phyloP scores from a whole-genome alignment of 2,888 invertebrate species.

The Drosophila robusta region DNA sequence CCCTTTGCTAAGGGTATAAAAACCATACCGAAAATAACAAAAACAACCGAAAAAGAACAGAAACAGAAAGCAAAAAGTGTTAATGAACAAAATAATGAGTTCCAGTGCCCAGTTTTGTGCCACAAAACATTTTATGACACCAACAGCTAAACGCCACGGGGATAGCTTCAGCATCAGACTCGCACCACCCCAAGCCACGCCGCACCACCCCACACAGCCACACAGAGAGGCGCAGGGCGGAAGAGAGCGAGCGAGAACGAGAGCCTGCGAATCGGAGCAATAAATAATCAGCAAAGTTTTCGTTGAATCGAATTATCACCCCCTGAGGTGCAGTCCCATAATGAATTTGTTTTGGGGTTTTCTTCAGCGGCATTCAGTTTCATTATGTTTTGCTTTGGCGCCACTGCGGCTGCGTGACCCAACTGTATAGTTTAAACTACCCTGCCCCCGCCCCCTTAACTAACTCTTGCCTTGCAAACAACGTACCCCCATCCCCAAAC shows the following conservation, averaged over 20 bases:
- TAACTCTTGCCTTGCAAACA: constrained; percentile 12
- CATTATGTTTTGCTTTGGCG: constrained; percentile 65
- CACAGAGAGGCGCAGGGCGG: neutral
- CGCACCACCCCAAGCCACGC: neutral
- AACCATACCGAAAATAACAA: constrained; percentile 27
- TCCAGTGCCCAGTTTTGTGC: constrained; percentile 72
- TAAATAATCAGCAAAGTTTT: constrained; percentile 81
- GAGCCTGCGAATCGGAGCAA: constrained; percentile 62
- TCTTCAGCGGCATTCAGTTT: constrained; percentile 74
- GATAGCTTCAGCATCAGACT: constrained; percentile 49
- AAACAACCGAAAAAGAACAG: constrained; percentile 14
- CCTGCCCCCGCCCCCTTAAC: too few species aligned
- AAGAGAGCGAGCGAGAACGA: constrained; percentile 1
- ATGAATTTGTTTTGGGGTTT: constrained; percentile 81
- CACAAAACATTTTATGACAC: constrained; percentile 79
- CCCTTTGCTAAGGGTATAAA: constrained; percentile 21
- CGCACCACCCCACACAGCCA: neutral
- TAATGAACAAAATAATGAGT: constrained; percentile 79
- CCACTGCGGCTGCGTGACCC: constrained; percentile 76
- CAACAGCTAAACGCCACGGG: constrained; percentile 75
- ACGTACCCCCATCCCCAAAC: neutral
- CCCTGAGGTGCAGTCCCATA: constrained; percentile 79
- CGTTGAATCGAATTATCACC: constrained; percentile 81
- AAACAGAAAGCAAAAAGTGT: constrained; percentile 65
- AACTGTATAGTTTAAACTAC: constrained; percentile 13